Evolutionary conservation across 2,113 vertebrate species (phyloP).

Genomic region (Glareola pratincola): DNA sequence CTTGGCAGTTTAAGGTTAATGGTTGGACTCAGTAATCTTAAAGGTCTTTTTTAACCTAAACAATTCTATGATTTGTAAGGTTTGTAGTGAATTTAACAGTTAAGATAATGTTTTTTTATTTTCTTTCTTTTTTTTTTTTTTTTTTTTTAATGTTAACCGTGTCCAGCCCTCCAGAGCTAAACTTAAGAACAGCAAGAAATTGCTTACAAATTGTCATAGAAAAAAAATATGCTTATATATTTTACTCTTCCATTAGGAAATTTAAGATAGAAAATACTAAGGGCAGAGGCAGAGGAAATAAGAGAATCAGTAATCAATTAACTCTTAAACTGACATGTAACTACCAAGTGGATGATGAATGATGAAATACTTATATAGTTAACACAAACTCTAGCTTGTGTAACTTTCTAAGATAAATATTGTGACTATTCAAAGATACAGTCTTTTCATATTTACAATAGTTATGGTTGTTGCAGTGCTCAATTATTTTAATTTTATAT

Average conservation of each 20-base stretch:
- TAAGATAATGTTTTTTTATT: not conserved
- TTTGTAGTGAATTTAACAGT: not conserved
- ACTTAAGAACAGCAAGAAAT: not conserved
- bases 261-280: not conserved
- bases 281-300: not conserved
- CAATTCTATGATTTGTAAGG: not conserved
- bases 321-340: not conserved
- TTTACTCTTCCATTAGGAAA: not conserved
- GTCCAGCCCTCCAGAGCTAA: not conserved
- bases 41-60: not conserved
- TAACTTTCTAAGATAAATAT: not conserved
- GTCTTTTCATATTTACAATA: not conserved
- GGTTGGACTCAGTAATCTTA: not conserved
- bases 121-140: not conserved
- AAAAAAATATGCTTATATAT: not conserved
- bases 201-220: not conserved
- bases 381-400: not conserved
- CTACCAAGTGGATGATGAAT: not conserved
- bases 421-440: not conserved
- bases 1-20: not conserved
- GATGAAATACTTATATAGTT: not conserved
- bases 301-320: not conserved
- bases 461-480: not conserved
- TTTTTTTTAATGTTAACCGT: not conserved
- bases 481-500: not conserved